phyloP scores from a whole-genome alignment of 2,797 vertebrate genomes.

The Gymnocypris eckloni region DNA sequence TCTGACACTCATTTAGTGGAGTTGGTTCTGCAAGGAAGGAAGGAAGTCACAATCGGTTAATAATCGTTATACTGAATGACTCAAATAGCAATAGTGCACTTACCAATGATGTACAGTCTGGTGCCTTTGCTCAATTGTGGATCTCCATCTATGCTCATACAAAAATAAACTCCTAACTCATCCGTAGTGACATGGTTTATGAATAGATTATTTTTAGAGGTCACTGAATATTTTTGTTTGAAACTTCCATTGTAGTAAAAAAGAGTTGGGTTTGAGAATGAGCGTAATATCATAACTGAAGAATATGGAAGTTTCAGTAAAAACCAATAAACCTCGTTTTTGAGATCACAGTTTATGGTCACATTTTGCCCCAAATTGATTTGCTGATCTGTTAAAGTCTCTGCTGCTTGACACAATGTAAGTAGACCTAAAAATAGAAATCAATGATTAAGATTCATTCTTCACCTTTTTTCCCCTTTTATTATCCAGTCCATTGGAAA shows the following conservation, averaged over 20 bases:
- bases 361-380: background rate
- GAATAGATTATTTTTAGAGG: background rate
- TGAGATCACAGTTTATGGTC: constrained; percentile 11
- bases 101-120: background rate
- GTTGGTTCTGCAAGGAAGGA: background rate
- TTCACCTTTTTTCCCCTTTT: no score
- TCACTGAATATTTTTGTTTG: background rate
- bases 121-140: background rate
- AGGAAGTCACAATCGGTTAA: background rate
- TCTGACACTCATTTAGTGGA: background rate
- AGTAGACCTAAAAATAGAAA: background rate
- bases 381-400: background rate
- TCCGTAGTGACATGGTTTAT: background rate
- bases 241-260: no score
- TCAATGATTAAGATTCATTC: no score
- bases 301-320: background rate
- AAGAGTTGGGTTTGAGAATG: accelerated
- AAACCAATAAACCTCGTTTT: background rate
- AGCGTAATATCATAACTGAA: background rate
- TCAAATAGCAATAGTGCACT: background rate
- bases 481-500: no score
- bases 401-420: background rate
- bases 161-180: constrained; percentile 20
- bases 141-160: background rate
- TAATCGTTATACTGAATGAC: background rate